These are phyloP conservation scores for Melopsittacus undulatus DNA, from an alignment of 2,797 vertebrate genomes.

Conservation along the genomic window DNA sequence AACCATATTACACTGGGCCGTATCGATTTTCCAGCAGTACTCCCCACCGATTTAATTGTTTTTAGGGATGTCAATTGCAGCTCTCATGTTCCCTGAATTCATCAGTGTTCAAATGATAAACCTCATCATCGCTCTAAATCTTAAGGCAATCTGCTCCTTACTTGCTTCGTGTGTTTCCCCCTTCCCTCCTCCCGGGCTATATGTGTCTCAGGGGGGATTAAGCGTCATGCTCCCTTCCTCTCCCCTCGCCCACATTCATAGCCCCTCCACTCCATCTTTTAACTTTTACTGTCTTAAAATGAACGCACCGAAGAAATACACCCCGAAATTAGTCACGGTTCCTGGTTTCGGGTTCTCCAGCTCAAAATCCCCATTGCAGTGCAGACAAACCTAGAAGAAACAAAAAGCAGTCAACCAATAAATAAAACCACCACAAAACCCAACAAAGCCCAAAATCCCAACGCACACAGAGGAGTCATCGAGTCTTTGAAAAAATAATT, in stretches of 20 bases:
- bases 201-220: background rate
- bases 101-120: conserved; percentile 46
- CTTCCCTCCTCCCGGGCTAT: background rate
- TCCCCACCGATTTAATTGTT: conserved; percentile 63
- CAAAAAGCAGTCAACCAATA: background rate
- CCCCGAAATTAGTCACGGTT: conserved; percentile 65
- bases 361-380: conserved; percentile 44
- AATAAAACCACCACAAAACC: no score
- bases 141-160: background rate
- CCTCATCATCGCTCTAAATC: conserved; percentile 41
- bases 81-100: conserved; percentile 54
- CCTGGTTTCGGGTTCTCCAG: conserved; percentile 63
- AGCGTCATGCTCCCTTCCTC: background rate
- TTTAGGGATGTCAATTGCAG: conserved; percentile 57
- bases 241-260: background rate
- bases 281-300: conserved; percentile 21
- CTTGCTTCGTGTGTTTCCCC: background rate
- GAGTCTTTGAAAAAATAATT: conserved; percentile 51
- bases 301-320: background rate
- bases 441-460: background rate
- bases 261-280: background rate
- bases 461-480: conserved; percentile 2
- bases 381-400: background rate
- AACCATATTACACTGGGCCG: conserved; percentile 32
- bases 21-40: conserved; percentile 52